These are phyloP conservation scores for Cephus runcator DNA, from an alignment of 2,888 invertebrate species.

Conservation along the genomic window DNA sequence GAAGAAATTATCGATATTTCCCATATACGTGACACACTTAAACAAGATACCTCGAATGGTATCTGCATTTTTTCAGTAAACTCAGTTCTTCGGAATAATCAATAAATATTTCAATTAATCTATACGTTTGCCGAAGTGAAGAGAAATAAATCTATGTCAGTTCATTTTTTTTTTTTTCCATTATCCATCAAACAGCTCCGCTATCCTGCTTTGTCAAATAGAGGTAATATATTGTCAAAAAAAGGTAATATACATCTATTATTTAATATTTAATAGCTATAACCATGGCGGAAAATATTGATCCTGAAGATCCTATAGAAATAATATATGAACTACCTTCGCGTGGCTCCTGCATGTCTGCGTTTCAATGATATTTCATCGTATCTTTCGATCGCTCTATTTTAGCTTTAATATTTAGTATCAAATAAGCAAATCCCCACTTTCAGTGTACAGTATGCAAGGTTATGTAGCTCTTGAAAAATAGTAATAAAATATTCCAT, in stretches of 20 bases:
- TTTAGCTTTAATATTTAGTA: too few species aligned
- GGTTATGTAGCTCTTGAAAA: too few species aligned
- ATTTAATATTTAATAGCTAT: too few species aligned
- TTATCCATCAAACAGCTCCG: not conserved
- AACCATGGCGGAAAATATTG: not conserved
- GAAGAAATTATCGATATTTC: not conserved
- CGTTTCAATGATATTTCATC: too few species aligned
- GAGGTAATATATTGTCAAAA: too few species aligned
- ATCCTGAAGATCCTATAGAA: not conserved
- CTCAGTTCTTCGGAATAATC: not conserved
- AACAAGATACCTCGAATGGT: not conserved
- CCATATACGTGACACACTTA: not conserved
- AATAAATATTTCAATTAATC: not conserved
- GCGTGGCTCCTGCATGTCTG: too few species aligned
- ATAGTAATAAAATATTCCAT: too few species aligned
- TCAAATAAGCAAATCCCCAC: too few species aligned
- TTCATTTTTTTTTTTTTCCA: not conserved
- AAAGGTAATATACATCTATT: too few species aligned
- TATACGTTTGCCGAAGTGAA: not conserved
- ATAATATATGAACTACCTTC: not conserved
- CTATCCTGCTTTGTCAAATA: not conserved
- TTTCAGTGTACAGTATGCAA: too few species aligned
- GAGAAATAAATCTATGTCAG: not conserved
- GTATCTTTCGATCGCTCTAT: too few species aligned
- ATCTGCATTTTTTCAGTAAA: not conserved